Percentiles rank a stretch among this genome's conserved stretches.
Evolutionary conservation across 2,797 vertebrate species (phyloP).

Genomic region (Pseudochirops corinnae): DNA sequence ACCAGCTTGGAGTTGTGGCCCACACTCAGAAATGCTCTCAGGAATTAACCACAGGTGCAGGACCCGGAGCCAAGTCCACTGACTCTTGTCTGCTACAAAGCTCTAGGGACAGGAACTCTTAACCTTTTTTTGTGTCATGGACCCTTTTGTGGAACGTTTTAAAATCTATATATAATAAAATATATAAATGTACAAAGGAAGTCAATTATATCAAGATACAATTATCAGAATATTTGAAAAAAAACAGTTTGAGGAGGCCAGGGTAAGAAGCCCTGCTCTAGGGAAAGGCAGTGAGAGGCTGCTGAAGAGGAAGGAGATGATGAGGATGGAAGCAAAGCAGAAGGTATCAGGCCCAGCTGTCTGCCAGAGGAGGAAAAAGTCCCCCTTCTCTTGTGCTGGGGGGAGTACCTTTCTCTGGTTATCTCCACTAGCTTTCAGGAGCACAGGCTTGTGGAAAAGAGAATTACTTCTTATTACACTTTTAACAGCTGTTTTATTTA

Average conservation of each 20-base stretch:
- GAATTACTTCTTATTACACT: background rate
- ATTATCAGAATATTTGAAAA: background rate
- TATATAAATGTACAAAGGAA: background rate
- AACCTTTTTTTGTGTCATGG: background rate
- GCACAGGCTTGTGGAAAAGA: background rate
- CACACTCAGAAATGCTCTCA: background rate
- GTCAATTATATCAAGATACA: background rate
- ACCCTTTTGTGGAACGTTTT: background rate
- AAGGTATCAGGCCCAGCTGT: background rate
- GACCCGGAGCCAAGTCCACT: background rate
- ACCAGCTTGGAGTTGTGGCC: background rate
- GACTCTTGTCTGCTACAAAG: background rate
- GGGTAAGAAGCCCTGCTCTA: background rate
- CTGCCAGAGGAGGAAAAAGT: background rate
- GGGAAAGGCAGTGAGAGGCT: background rate
- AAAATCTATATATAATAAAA: background rate
- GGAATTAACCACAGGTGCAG: background rate
- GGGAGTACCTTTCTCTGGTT: background rate
- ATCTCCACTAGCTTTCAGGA: background rate
- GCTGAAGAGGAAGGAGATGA: background rate
- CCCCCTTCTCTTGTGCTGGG: background rate
- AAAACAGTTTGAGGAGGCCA: background rate
- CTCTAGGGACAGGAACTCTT: background rate
- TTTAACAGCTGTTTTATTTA: background rate
- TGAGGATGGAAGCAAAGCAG: background rate